Conservation (phyloP, 2,113 vertebrate species). For the Actenoides lindsayi region DNA sequence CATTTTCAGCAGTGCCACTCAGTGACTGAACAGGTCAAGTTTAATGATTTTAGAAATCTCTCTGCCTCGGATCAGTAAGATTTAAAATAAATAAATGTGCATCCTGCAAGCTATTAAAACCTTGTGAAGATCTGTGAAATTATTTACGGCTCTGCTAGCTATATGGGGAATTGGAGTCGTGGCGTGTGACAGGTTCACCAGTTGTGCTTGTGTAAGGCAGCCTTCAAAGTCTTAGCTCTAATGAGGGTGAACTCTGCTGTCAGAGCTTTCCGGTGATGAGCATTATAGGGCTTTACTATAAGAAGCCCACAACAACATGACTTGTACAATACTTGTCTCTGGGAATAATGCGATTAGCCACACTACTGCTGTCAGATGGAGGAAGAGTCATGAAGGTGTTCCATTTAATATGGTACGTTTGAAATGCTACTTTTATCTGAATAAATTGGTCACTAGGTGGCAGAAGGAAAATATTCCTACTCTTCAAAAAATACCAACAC, state of each 20-base stretch:
- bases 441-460: slow-evolving; percentile 66
- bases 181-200: slow-evolving; percentile 23
- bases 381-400: neutral
- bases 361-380: neutral
- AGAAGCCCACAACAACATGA: neutral
- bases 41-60: neutral
- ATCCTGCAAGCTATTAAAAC: slow-evolving; percentile 12
- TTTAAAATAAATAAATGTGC: slow-evolving; percentile 3
- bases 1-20: neutral
- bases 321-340: neutral
- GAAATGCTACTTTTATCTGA: neutral
- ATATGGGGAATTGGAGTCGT: neutral
- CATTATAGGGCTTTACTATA: slow-evolving; percentile 13
- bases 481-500: neutral
- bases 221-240: slow-evolving; percentile 20
- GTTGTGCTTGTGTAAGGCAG: neutral
- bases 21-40: neutral
- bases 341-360: slow-evolving; percentile 21
- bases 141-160: neutral
- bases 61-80: neutral
- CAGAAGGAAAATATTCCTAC: slow-evolving; percentile 60
- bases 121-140: slow-evolving; percentile 3
- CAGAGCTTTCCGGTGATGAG: neutral
- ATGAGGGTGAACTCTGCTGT: slow-evolving; percentile 38
- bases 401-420: neutral